Percentiles rank a stretch among this genome's conserved stretches.
Evolutionary conservation across 1,140 invertebrate species (phyloP).

Genomic region (Sycophaga agraensis): DNA sequence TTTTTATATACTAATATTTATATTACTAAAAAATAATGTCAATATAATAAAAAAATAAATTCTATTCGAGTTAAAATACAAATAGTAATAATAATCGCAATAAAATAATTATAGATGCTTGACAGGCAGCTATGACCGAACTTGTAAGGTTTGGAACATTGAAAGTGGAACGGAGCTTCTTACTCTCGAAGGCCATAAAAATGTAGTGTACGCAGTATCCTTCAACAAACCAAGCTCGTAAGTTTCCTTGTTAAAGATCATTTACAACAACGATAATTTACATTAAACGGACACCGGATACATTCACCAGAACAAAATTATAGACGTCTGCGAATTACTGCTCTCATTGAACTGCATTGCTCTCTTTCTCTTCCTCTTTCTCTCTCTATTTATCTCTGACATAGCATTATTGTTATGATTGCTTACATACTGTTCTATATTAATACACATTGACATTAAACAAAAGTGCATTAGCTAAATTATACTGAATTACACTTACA

Average conservation of each 20-base stretch:
- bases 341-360: not conserved
- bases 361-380: too few species aligned
- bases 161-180: constrained; percentile 69
- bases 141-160: constrained; percentile 81
- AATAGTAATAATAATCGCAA: not conserved
- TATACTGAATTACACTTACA: too few species aligned
- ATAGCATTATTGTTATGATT: too few species aligned
- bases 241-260: constrained; percentile 35
- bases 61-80: too few species aligned
- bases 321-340: not conserved
- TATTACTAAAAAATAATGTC: not conserved
- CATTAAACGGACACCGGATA: not conserved
- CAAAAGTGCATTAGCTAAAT: too few species aligned
- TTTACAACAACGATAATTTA: not conserved
- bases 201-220: constrained; percentile 77
- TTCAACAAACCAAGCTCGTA: constrained; percentile 78
- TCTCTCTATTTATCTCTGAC: too few species aligned
- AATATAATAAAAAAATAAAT: not conserved
- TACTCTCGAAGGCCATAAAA: constrained; percentile 73
- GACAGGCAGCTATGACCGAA: constrained; percentile 81
- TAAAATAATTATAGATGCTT: constrained; percentile 64
- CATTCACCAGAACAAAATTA: not conserved
- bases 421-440: too few species aligned
- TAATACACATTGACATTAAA: too few species aligned
- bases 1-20: not conserved